A percentile compares a stretch with the other conserved stretches of the same genome.
These are phyloP conservation scores for Actinostola sp. DNA, from an alignment of 92 coral and sea anemone genomes.

Conservation along the genomic window DNA sequence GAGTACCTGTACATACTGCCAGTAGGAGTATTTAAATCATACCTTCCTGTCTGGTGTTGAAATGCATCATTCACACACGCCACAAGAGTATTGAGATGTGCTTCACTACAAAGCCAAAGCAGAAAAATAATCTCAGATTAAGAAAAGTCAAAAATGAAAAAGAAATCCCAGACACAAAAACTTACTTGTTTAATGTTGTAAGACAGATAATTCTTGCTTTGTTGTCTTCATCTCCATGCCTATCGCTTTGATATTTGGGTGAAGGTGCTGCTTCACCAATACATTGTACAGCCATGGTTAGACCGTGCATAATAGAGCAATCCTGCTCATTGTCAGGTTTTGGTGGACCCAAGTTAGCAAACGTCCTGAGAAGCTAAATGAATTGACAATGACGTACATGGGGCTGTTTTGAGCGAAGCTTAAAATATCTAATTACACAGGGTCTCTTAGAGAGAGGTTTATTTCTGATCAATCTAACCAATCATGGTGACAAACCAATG, in stretches of 20 bases:
- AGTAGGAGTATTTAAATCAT: too few species aligned
- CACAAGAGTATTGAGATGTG: slow-evolving; percentile 67
- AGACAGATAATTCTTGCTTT: slow-evolving; percentile 83
- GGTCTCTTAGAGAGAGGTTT: too few species aligned
- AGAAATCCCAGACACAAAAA: background rate
- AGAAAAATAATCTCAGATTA: background rate
- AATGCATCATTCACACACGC: slow-evolving; percentile 77
- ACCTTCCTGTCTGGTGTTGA: slow-evolving; percentile 51
- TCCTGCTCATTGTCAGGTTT: slow-evolving; percentile 77
- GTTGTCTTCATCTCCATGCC: slow-evolving; percentile 42
- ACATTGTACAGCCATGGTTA: slow-evolving; percentile 83
- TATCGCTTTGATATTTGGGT: slow-evolving; percentile 50
- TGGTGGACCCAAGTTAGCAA: slow-evolving; percentile 84
- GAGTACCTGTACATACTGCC: too few species aligned
- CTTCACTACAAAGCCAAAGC: slow-evolving; percentile 55
- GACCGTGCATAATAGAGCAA: slow-evolving; percentile 71
- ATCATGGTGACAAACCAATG: too few species aligned
- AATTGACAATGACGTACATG: background rate
- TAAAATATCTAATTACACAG: too few species aligned
- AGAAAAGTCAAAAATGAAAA: background rate
- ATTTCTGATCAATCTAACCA: too few species aligned
- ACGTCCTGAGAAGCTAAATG: slow-evolving; percentile 77
- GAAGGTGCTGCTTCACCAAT: slow-evolving; percentile 68
- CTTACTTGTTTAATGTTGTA: slow-evolving; percentile 83
- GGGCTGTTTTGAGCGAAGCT: background rate